Conservation (phyloP, 1,140 invertebrate species). For the Dolichoris vasculosae region DNA sequence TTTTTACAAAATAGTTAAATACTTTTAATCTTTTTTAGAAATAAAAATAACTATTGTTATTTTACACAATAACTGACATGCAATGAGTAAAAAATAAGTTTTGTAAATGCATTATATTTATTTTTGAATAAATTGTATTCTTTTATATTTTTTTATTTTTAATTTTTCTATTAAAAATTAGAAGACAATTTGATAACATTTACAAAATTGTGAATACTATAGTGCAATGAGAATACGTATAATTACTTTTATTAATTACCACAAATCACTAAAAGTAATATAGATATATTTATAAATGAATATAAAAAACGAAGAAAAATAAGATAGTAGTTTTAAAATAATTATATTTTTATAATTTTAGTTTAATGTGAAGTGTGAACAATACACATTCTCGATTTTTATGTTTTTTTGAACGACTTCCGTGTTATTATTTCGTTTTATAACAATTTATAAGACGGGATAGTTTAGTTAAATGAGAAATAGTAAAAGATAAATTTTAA, state of each 20-base stretch:
- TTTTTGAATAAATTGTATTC: too few relatives aligned
- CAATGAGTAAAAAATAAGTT: too few relatives aligned
- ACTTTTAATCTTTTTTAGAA: too few relatives aligned
- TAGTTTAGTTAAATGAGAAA: constrained; percentile 2
- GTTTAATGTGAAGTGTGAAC: constrained; percentile 25
- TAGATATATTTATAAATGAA: background rate
- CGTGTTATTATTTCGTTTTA: background rate
- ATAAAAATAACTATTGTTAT: too few relatives aligned
- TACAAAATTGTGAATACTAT: too few relatives aligned
- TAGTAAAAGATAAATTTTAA: constrained; percentile 22
- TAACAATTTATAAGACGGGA: background rate
- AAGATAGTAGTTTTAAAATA: background rate
- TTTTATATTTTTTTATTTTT: too few relatives aligned
- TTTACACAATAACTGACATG: too few relatives aligned
- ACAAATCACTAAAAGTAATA: too few relatives aligned
- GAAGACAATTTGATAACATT: too few relatives aligned
- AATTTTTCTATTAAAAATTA: too few relatives aligned
- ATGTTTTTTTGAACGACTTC: constrained; percentile 18
- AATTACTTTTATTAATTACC: background rate
- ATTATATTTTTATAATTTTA: constrained; percentile 1
- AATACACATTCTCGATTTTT: background rate
- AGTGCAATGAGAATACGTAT: background rate
- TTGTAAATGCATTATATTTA: too few relatives aligned
- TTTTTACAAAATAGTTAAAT: too few relatives aligned
- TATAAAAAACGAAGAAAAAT: background rate